These are phyloP conservation scores for Octodon degus DNA, from an alignment of 2,113 vertebrate genomes.

Conservation along the genomic window DNA sequence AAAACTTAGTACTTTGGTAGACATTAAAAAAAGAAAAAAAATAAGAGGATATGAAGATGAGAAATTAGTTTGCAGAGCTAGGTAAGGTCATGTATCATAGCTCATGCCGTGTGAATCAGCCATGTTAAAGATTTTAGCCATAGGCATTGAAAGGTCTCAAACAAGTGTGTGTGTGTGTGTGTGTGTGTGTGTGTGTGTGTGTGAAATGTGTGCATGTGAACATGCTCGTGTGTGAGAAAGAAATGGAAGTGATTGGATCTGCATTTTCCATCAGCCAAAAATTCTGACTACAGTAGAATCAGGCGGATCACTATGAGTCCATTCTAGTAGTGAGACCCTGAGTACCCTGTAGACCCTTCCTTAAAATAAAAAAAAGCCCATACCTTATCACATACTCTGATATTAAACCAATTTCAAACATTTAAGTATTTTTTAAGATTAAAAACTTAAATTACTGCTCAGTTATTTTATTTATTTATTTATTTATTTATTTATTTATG, in stretches of 20 bases:
- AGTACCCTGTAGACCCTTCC: too few species aligned
- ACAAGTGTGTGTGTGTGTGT: not conserved
- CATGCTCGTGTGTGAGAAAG: not conserved
- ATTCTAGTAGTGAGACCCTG: too few species aligned
- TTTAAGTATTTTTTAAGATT: not conserved
- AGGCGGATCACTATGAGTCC: too few species aligned
- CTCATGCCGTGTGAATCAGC: not conserved
- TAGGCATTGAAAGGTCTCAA: not conserved
- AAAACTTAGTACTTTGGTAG: not conserved
- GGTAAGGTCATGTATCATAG: not conserved
- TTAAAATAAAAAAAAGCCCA: not conserved
- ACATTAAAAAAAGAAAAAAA: not conserved
- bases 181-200: not conserved
- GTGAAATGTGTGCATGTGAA: not conserved
- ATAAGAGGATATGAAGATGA: not conserved
- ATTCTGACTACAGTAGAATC: not conserved
- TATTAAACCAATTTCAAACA: conserved; percentile 22
- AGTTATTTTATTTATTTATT: too few species aligned
- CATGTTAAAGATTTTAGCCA: not conserved
- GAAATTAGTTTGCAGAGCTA: not conserved
- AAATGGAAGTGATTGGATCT: not conserved
- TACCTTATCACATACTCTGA: not conserved
- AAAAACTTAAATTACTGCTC: not conserved
- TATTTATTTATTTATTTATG: too few species aligned
- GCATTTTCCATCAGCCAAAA: not conserved